Percentiles rank a stretch among this genome's conserved stretches.
These are phyloP conservation scores for Palythoa grandiflora DNA, from an alignment of 92 coral and sea anemone genomes.

Conservation along the genomic window DNA sequence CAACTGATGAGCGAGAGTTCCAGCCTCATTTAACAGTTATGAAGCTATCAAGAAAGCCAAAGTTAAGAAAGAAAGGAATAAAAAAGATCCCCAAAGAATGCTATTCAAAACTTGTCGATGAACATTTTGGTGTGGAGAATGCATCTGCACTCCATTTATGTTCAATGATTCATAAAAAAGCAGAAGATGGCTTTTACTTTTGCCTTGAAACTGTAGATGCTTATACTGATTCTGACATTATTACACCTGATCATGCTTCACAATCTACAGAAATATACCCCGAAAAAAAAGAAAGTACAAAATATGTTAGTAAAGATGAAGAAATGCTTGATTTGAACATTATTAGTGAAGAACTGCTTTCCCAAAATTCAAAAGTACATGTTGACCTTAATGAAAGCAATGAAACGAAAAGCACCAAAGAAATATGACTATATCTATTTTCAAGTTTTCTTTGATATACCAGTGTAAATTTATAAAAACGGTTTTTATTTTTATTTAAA, in stretches of 20 bases:
- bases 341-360: not conserved
- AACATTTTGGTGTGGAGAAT: conserved; percentile 77
- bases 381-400: not conserved
- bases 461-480: too few relatives aligned
- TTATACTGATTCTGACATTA: conserved; percentile 4
- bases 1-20: conserved; percentile 76
- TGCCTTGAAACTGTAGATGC: conserved; percentile 68
- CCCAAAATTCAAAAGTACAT: not conserved
- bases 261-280: not conserved
- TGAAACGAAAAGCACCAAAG: not conserved
- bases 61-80: conserved; percentile 71
- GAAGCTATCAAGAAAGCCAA: conserved; percentile 83
- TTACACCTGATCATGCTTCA: not conserved
- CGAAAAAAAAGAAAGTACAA: not conserved
- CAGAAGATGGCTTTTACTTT: conserved; percentile 91
- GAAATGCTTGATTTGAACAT: not conserved
- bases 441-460: too few relatives aligned
- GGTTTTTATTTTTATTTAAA: too few relatives aligned
- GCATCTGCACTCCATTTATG: conserved; percentile 78
- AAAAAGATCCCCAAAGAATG: conserved; percentile 79
- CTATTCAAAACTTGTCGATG: conserved; percentile 70
- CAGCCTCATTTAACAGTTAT: conserved; percentile 92
- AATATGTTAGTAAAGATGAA: not conserved
- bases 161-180: conserved; percentile 80
- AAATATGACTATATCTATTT: too few relatives aligned